phyloP scores from a whole-genome alignment of 2,888 invertebrate species.

The Boloria selene region DNA sequence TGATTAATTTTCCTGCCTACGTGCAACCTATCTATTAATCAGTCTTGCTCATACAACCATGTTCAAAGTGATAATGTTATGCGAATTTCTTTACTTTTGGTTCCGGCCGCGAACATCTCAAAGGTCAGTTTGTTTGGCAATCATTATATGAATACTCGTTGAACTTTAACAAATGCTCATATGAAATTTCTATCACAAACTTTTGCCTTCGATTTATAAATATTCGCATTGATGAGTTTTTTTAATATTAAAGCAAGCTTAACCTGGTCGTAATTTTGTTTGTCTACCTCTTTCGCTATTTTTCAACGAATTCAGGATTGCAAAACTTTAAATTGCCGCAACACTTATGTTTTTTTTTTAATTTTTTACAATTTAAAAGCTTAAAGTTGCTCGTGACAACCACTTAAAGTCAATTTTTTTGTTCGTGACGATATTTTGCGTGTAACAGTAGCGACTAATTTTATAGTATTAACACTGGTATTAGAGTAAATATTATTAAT shows the following conservation, averaged over 20 bases:
- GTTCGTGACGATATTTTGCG: neutral
- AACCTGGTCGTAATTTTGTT: neutral
- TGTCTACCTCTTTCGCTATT: too few relatives aligned
- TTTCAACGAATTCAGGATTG: too few relatives aligned
- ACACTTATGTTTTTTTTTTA: too few relatives aligned
- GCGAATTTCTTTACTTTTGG: constrained; percentile 45
- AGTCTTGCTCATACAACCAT: constrained; percentile 27
- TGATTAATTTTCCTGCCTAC: neutral
- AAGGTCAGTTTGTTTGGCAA: constrained; percentile 52
- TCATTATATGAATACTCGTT: constrained; percentile 35
- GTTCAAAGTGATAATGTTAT: constrained; percentile 45
- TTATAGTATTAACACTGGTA: neutral
- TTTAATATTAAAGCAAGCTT: neutral
- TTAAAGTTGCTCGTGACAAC: neutral
- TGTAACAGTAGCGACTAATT: neutral
- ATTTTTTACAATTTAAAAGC: too few relatives aligned
- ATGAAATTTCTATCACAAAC: constrained; percentile 21
- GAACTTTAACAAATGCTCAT: constrained; percentile 35
- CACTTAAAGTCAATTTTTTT: neutral
- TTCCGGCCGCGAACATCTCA: constrained; percentile 49
- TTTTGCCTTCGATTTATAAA: constrained; percentile 12
- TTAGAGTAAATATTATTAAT: constrained; percentile 10
- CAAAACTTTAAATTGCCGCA: too few relatives aligned
- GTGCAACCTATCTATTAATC: neutral
- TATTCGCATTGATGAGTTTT: neutral